These are phyloP conservation scores for Tholera decimalis DNA, from an alignment of 2,888 invertebrate species.

Conservation along the genomic window DNA sequence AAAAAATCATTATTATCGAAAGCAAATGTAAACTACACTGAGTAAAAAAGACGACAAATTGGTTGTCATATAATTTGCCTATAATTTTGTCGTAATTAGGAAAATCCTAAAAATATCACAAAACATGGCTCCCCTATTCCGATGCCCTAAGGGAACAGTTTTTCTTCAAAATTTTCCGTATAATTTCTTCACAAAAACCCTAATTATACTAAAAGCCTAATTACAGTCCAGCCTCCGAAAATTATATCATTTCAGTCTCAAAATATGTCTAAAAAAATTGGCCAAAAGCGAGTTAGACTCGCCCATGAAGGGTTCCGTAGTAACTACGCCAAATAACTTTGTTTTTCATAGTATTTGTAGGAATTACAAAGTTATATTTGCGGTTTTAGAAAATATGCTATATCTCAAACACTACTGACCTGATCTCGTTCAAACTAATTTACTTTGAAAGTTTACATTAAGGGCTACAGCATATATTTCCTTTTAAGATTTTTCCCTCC, in stretches of 20 bases:
- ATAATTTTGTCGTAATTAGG: slow-evolving; percentile 28
- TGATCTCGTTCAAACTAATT: too few relatives aligned
- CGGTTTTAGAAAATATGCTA: too few relatives aligned
- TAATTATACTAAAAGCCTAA: slow-evolving; percentile 68
- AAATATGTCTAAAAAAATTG: slow-evolving; percentile 42
- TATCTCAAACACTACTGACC: too few relatives aligned
- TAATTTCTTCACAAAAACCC: slow-evolving; percentile 67
- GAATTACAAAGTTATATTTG: too few relatives aligned
- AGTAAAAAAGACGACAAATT: neutral
- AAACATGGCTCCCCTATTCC: slow-evolving; percentile 21
- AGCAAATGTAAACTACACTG: neutral
- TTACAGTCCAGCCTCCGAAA: slow-evolving; percentile 39
- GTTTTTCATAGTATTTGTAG: too few relatives aligned
- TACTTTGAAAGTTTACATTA: too few relatives aligned
- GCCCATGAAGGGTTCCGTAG: too few relatives aligned
- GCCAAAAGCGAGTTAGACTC: too few relatives aligned
- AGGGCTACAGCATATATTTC: too few relatives aligned
- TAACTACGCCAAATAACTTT: too few relatives aligned
- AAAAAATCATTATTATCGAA: neutral
- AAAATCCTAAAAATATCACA: slow-evolving; percentile 13
- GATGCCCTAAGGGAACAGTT: slow-evolving; percentile 32
- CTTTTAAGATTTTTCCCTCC: too few relatives aligned
- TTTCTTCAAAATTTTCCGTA: slow-evolving; percentile 60
- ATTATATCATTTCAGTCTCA: slow-evolving; percentile 33
- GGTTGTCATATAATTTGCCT: accelerated